A percentile compares a stretch with the other conserved stretches of the same genome.
Conservation (phyloP, 2,888 invertebrate species). For the Mythimna pallens region DNA sequence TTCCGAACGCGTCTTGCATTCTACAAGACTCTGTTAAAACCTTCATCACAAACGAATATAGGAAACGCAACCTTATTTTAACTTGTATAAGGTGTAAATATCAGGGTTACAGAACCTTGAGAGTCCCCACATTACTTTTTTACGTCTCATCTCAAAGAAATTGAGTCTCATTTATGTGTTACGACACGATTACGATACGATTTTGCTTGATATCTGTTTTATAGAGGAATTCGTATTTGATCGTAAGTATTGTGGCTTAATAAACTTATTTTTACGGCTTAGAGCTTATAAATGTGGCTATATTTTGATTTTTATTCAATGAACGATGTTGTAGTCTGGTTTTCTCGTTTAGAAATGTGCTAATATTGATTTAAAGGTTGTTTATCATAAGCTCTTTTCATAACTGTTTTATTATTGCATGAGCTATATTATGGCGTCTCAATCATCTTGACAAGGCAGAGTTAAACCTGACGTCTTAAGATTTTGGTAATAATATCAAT, state of each 20-base stretch:
- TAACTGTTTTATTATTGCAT: background rate
- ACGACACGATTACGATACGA: slow-evolving; percentile 76
- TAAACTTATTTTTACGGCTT: slow-evolving; percentile 41
- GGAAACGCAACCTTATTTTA: slow-evolving; percentile 41
- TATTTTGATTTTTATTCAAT: slow-evolving; percentile 37
- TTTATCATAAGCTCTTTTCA: background rate
- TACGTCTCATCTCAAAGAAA: slow-evolving; percentile 76
- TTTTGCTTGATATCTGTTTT: slow-evolving; percentile 52
- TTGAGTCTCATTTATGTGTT: slow-evolving; percentile 67
- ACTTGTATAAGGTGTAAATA: background rate
- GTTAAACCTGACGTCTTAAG: background rate
- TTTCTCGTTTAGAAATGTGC: slow-evolving; percentile 24
- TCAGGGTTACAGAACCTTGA: background rate
- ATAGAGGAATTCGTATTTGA: slow-evolving; percentile 41
- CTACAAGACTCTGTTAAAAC: slow-evolving; percentile 80
- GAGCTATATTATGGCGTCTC: too few relatives aligned
- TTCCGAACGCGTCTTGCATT: slow-evolving; percentile 78
- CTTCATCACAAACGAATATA: slow-evolving; percentile 12
- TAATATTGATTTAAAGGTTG: slow-evolving; percentile 11
- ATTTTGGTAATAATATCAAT: background rate
- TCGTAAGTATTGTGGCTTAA: slow-evolving; percentile 43
- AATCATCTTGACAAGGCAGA: background rate
- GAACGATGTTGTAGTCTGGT: background rate
- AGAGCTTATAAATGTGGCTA: slow-evolving; percentile 23
- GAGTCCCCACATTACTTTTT: slow-evolving; percentile 74